Base-by-base conservation (phyloP, 1,140 invertebrate species). In the Drosophila pruinosa region DNA sequence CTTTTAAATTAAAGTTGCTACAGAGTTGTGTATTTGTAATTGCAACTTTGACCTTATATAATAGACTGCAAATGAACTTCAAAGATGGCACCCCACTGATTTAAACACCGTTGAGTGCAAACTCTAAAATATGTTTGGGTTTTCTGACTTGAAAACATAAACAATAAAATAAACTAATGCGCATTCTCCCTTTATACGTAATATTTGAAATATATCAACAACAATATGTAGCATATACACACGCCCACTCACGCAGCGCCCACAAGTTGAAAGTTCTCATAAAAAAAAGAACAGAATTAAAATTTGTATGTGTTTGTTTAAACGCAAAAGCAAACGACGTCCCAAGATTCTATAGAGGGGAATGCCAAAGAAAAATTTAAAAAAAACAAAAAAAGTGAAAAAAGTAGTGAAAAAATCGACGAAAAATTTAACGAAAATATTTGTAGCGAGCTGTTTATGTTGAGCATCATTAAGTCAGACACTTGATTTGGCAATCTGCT, bases 181-280 rank as follows among this genome's bases (percentile, higher is more conserved):
- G 45, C 39, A 48, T 64, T 26, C 45, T 48, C 12, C 31, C 38
- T 38, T 15, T 15, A 50, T 68, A 72, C 75, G 62, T 83, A 78
- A 82, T 86, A 86, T 83, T 76, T 86, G 57, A 48, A 31, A 48
- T 28, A 48, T 28, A 48, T 48, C 45, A 48, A 24, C 24, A 48
- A 28, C 22, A 48, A 48, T 48, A 48, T 48, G 45, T 28, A 31
- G 45, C 22, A 61, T 14, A 26, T 26, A 52, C 43, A 43, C 24
- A 71, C 54, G 31, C 61, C 41, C 71, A 78, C 61, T 56, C 59
- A 34, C 7, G 28, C 17, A 41, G 50, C 68, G 57, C 69, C 82
- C 57, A 86, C 81, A 86, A 88, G 82, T 86, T 86, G 77, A 86
- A 88, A 86, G 82, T 88, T 86, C 82, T 81, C 82, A 86, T 86